A percentile compares a stretch with the other conserved stretches of the same genome.
Conservation (phyloP, 2,888 invertebrate genomes). For the Drosophila meridionalis region DNA sequence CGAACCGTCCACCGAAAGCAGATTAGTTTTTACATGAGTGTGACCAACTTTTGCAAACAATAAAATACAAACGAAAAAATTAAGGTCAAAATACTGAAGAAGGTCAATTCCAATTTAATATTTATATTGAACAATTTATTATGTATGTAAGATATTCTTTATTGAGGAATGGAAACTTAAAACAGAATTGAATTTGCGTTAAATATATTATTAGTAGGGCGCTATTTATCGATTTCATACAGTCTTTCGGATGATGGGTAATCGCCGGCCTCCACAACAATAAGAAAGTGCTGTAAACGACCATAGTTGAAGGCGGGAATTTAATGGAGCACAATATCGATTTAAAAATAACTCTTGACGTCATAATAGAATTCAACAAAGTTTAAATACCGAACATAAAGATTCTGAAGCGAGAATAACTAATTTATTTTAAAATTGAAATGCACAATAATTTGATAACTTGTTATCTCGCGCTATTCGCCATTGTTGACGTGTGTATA, state of each 20-base stretch:
- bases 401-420: slow-evolving; percentile 1
- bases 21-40: slow-evolving; percentile 48
- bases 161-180: not conserved
- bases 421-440: slow-evolving; percentile 10
- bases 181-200: no score
- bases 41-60: slow-evolving; percentile 27
- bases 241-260: not conserved
- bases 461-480: slow-evolving; percentile 33
- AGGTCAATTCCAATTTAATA: not conserved
- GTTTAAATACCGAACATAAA: not conserved
- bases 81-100: slow-evolving; percentile 9
- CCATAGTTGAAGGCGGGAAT: slow-evolving; percentile 3
- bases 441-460: slow-evolving; percentile 22
- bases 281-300: slow-evolving; percentile 12
- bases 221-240: not conserved
- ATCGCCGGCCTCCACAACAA: slow-evolving; percentile 9
- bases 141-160: not conserved
- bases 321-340: not conserved
- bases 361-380: not conserved
- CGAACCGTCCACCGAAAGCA: slow-evolving; percentile 60
- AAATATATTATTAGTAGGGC: not conserved
- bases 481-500: not conserved
- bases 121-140: not conserved
- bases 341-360: slow-evolving; percentile 12
- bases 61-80: slow-evolving; percentile 7